phyloP scores from a whole-genome alignment of 1,140 invertebrate genomes.

The Calephelis virginiensis region DNA sequence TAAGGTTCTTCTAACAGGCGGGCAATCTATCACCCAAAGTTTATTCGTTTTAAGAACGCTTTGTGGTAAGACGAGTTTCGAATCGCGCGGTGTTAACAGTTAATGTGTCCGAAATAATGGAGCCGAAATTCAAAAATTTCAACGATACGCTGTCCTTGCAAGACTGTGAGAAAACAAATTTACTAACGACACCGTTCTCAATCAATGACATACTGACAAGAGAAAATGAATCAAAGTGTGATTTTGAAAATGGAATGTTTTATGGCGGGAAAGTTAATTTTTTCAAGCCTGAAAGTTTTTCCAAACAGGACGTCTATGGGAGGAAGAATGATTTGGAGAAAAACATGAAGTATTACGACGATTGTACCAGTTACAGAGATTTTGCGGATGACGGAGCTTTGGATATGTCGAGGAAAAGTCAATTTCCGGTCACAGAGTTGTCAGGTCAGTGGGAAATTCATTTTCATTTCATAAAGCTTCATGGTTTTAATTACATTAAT shows the following conservation, averaged over 20 bases:
- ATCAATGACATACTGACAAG: constrained; percentile 87
- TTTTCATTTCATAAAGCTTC: constrained; percentile 1
- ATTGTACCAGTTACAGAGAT: constrained; percentile 54
- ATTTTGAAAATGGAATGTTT: constrained; percentile 67
- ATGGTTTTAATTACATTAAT: neutral
- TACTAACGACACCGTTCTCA: constrained; percentile 83
- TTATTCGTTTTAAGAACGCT: constrained; percentile 75
- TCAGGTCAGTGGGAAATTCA: constrained; percentile 46
- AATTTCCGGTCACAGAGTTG: constrained; percentile 66
- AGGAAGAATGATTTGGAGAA: constrained; percentile 55
- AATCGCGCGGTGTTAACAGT: constrained; percentile 44
- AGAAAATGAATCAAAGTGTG: constrained; percentile 62
- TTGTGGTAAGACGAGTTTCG: constrained; percentile 61
- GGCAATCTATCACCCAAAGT: constrained; percentile 71
- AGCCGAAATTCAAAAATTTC: constrained; percentile 61
- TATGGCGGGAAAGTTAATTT: constrained; percentile 59
- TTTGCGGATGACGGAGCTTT: constrained; percentile 60
- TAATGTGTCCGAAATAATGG: constrained; percentile 65
- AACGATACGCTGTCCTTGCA: constrained; percentile 53
- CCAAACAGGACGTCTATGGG: constrained; percentile 44
- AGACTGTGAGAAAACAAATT: constrained; percentile 65
- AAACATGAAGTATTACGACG: constrained; percentile 65
- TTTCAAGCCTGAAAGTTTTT: constrained; percentile 45
- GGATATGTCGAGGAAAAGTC: constrained; percentile 67
- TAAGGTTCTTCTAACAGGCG: constrained; percentile 64